These are phyloP conservation scores for Acrobasis repandana DNA, from an alignment of 2,888 invertebrate genomes.

Conservation along the genomic window DNA sequence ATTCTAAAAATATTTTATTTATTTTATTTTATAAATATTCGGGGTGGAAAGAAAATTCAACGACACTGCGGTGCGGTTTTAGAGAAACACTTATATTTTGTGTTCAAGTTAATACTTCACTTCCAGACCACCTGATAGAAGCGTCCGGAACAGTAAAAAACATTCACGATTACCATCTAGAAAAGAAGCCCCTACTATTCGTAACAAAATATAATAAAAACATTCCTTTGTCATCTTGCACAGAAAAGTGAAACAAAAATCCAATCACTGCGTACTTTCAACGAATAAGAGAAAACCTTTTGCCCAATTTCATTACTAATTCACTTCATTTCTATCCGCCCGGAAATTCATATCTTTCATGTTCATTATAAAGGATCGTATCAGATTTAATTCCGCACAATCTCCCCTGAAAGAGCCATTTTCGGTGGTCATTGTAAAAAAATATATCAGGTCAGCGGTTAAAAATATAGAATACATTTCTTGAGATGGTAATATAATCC, in stretches of 20 bases:
- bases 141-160: too few species aligned
- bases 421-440: constrained; percentile 63
- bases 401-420: constrained; percentile 55
- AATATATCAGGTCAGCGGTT: constrained; percentile 67
- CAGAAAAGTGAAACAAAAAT: constrained; percentile 11
- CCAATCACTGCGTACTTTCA: background rate
- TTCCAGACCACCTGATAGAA: too few species aligned
- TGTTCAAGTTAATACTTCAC: too few species aligned
- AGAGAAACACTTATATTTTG: too few species aligned
- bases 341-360: constrained; percentile 49
- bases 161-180: too few species aligned
- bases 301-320: constrained; percentile 26
- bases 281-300: constrained; percentile 3
- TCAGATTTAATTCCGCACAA: constrained; percentile 47
- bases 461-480: constrained; percentile 74
- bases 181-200: background rate
- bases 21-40: too few species aligned
- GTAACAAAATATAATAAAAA: background rate
- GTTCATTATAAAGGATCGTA: constrained; percentile 49
- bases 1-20: too few species aligned
- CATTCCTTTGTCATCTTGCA: background rate
- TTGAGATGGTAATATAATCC: constrained; percentile 71
- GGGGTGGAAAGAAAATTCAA: too few species aligned
- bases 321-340: constrained; percentile 35
- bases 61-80: too few species aligned